Percentiles rank a stretch among this genome's conserved stretches.
phyloP scores from a whole-genome alignment of 2,888 invertebrate genomes.

The Adelphocoris suturalis region DNA sequence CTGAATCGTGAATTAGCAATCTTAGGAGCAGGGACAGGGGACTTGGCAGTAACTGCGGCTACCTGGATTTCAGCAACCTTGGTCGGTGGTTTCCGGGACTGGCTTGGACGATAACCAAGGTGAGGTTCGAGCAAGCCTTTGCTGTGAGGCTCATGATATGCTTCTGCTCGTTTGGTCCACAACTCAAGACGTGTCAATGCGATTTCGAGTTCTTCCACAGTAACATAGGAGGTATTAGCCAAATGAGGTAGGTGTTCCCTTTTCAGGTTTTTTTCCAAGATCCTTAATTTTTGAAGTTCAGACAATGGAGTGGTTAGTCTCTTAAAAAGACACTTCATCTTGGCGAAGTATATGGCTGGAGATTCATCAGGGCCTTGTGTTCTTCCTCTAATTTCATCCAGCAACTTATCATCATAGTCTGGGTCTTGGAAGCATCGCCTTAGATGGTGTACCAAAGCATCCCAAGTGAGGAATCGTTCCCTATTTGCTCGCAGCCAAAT shows the following conservation, averaged over 20 bases:
- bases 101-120: conserved; percentile 69
- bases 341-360: conserved; percentile 75
- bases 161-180: background rate
- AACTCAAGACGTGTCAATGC: conserved; percentile 6
- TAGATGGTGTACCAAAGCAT: conserved; percentile 47
- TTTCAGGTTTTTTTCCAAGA: conserved; percentile 55
- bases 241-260: background rate
- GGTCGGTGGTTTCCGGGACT: background rate
- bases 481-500: conserved; percentile 77
- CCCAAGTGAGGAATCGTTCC: conserved; percentile 51
- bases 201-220: background rate
- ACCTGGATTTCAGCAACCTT: background rate
- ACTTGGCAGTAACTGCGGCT: background rate
- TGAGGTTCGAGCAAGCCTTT: conserved; percentile 71
- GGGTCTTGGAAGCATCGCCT: conserved; percentile 73
- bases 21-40: no score
- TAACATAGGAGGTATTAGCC: background rate
- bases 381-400: conserved; percentile 75
- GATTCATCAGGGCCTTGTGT: conserved; percentile 76
- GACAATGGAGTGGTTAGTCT: conserved; percentile 66
- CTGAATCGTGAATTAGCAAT: background rate
- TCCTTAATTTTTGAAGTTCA: conserved; percentile 38
- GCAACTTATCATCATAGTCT: conserved; percentile 75
- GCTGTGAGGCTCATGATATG: background rate
- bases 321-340: conserved; percentile 74